Evolutionary conservation across 2,113 vertebrate genomes (phyloP), one percentile per base, ranked within the genome.

Genomic region (Peromyscus polionotus): DNA sequence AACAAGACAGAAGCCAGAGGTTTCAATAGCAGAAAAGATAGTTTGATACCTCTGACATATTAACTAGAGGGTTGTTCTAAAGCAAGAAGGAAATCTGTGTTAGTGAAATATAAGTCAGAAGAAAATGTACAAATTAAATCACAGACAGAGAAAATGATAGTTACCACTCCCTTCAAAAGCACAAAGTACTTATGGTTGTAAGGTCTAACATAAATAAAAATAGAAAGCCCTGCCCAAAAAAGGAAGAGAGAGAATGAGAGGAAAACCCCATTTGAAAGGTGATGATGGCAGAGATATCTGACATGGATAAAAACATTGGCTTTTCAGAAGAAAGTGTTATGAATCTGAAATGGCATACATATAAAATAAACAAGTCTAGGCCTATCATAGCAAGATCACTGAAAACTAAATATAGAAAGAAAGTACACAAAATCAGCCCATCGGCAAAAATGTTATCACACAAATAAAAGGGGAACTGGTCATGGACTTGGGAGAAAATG

Each of bases 121-220:
- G 76, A 93, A 97, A 95, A 75, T 28, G 17, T 33, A 22, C 20
- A 63, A 20, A 57, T 75, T 57, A 88, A 95, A 48, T 19, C 51
- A 48, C 7, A 26, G 1, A 73, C 1, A 95, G 63, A 83, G 13
- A 68, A 93, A 83, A 28, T 65, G 68, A 67, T 36, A 83, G 24
- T n/a, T 48, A 65, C 7, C n/a, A 26, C 5, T 13, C 13, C 45
- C 24, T 20, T 73, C 12, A 26, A 24, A 94, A 39, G 17, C 17
- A 61, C 26, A 63, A 61, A 88, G 84, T 68, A 16, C 59, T 57
- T 5, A 87, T 39, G 5, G 11, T 73, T 1, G 51, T 39, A 84
- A 65, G 26, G 14, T 83, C 22, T 89, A 76, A 93, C 5, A 84
- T 59, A 83, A 76, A 83, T 85, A 5, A 59, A 94, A 80, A 9